Percentiles rank a stretch among this genome's conserved stretches.
phyloP scores from a whole-genome alignment of 2,113 vertebrate species.

The Cynoglossus semilaevis region DNA sequence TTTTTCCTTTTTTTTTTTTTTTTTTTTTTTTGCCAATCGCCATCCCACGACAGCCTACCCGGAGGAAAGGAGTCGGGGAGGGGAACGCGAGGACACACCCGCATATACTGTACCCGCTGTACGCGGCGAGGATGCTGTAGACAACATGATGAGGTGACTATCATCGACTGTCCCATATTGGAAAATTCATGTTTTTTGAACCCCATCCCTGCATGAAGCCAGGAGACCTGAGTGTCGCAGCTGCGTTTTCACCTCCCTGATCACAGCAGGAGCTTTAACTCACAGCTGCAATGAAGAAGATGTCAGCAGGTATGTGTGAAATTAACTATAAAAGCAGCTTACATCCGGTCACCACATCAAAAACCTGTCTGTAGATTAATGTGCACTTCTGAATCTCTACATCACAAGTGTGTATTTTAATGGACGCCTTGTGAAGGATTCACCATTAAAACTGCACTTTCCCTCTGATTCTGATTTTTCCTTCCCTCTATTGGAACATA shows the following conservation, averaged over 20 bases:
- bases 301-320: constrained; percentile 67
- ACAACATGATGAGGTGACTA: constrained; percentile 68
- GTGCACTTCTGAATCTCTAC: not conserved
- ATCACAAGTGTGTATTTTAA: constrained; percentile 3
- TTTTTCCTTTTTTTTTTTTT: constrained; percentile 7
- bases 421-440: constrained; percentile 13
- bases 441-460: constrained; percentile 17
- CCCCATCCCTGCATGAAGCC: constrained; percentile 17
- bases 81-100: constrained; percentile 81
- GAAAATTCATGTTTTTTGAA: constrained; percentile 31
- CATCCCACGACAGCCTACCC: constrained; percentile 69
- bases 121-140: constrained; percentile 69
- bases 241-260: constrained; percentile 35
- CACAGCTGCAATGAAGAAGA: constrained; percentile 42
- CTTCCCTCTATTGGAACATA: constrained; percentile 53
- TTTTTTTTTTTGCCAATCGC: constrained; percentile 42
- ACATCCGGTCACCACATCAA: not conserved
- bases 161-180: constrained; percentile 56
- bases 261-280: constrained; percentile 38
- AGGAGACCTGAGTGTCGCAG: constrained; percentile 35
- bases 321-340: constrained; percentile 4
- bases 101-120: constrained; percentile 72
- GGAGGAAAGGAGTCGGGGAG: constrained; percentile 64
- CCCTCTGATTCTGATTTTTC: constrained; percentile 35
- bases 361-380: not conserved